phyloP scores from a whole-genome alignment of 2,888 invertebrate species.

The Melinaea menophilus region DNA sequence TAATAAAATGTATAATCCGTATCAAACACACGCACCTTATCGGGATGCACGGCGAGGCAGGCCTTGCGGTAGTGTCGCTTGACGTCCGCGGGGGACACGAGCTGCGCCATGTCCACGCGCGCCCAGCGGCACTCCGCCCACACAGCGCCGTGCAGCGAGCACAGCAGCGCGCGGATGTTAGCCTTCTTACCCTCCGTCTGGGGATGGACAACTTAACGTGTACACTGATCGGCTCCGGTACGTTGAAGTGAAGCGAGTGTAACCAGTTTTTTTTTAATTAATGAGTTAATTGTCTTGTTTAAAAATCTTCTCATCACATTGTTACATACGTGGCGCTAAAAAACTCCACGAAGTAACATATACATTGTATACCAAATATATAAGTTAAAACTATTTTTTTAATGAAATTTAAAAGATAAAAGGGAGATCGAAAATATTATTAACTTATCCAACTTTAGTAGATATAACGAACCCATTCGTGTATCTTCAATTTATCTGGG shows the following conservation, averaged over 20 bases:
- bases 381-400: too few relatives aligned
- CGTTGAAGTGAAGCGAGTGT: too few relatives aligned
- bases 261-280: too few relatives aligned
- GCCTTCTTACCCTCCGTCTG: conserved; percentile 97
- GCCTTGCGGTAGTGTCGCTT: conserved; percentile 97
- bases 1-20: too few relatives aligned
- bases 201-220: not conserved
- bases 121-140: conserved; percentile 97
- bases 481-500: conserved; percentile 90
- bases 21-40: conserved; percentile 84
- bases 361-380: not conserved
- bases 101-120: conserved; percentile 95
- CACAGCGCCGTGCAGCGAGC: conserved; percentile 94
- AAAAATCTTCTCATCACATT: too few relatives aligned
- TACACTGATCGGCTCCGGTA: too few relatives aligned
- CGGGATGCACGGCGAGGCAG: conserved; percentile 98
- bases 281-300: too few relatives aligned
- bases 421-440: not conserved
- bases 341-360: too few relatives aligned
- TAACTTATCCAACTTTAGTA: not conserved
- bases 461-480: conserved; percentile 83
- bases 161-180: conserved; percentile 96
- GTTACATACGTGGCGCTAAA: too few relatives aligned
- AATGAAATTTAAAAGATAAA: too few relatives aligned
- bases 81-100: conserved; percentile 94